These are phyloP conservation scores for Erinaceus europaeus DNA, from an alignment of 2,113 vertebrate species.

Conservation along the genomic window DNA sequence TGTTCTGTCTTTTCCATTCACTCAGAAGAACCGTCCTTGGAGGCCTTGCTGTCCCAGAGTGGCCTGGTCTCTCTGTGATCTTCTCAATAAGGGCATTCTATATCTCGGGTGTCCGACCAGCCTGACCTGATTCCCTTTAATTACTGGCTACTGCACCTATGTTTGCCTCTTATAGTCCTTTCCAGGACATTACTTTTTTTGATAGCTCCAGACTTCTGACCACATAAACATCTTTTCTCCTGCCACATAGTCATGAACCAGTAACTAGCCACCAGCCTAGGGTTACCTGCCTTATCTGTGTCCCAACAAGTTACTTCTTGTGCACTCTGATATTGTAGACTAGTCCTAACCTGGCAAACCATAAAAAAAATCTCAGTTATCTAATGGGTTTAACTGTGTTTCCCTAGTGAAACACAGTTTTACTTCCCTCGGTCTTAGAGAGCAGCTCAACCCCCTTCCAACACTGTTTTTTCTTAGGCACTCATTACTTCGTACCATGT, in stretches of 20 bases:
- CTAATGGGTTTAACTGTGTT: not conserved
- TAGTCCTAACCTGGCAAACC: not conserved
- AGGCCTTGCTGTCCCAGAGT: not conserved
- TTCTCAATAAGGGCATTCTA: not conserved
- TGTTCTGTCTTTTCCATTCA: not conserved
- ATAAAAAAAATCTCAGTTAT: not conserved
- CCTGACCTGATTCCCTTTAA: not conserved
- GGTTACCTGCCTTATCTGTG: not conserved
- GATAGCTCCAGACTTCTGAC: not conserved
- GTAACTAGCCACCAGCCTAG: not conserved
- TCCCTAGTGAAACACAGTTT: not conserved
- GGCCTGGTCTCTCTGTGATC: not conserved
- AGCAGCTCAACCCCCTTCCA: too few species aligned
- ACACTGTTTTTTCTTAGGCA: too few species aligned
- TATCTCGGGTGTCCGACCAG: not conserved
- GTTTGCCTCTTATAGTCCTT: not conserved
- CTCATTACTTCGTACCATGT: not conserved
- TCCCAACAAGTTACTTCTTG: not conserved
- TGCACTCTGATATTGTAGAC: not conserved
- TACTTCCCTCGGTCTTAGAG: too few species aligned
- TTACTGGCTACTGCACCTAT: too few species aligned
- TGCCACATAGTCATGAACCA: not conserved
- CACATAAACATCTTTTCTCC: accelerated
- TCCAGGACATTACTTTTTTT: not conserved
- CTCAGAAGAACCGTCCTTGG: not conserved